A percentile compares a stretch with the other conserved stretches of the same genome.
Conservation (phyloP, 2,888 invertebrate species). For the Trissoscelio sp. region DNA sequence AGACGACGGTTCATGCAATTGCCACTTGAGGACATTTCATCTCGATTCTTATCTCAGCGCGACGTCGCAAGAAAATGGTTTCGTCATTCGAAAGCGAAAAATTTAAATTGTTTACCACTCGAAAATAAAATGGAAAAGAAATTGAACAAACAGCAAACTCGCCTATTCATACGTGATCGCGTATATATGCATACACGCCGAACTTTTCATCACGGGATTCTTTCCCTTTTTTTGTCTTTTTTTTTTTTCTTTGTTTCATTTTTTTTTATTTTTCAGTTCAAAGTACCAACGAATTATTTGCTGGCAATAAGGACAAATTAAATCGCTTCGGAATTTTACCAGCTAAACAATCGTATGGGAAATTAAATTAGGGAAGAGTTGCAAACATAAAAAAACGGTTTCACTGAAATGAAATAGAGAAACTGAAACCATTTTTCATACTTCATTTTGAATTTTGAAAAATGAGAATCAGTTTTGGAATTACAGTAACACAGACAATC, state of each 20-base stretch:
- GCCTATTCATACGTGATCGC: slow-evolving; percentile 19
- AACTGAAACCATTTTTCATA: no score
- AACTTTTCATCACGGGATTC: slow-evolving; percentile 23
- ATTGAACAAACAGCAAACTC: slow-evolving; percentile 59
- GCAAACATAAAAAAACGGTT: no score
- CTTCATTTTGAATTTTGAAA: no score
- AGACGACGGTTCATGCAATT: slow-evolving; percentile 76
- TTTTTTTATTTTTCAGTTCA: no score
- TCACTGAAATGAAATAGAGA: no score
- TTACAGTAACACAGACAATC: no score
- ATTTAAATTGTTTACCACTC: slow-evolving; percentile 69
- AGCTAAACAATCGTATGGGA: background rate
- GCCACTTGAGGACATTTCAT: slow-evolving; percentile 71
- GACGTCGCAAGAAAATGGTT: slow-evolving; percentile 65
- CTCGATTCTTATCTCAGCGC: slow-evolving; percentile 70
- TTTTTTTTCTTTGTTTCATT: no score
- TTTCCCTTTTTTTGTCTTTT: background rate
- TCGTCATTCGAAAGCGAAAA: slow-evolving; percentile 64
- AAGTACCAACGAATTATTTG: slow-evolving; percentile 3
- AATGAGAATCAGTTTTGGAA: no score
- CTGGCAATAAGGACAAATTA: slow-evolving; percentile 6
- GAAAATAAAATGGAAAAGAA: slow-evolving; percentile 53
- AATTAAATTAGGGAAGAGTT: background rate
- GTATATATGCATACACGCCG: slow-evolving; percentile 1
- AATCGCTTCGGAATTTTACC: slow-evolving; percentile 3